A percentile compares a stretch with the other conserved stretches of the same genome.
These are phyloP conservation scores for Rhamnusium bicolor DNA, from an alignment of 2,888 invertebrate genomes.

Conservation along the genomic window DNA sequence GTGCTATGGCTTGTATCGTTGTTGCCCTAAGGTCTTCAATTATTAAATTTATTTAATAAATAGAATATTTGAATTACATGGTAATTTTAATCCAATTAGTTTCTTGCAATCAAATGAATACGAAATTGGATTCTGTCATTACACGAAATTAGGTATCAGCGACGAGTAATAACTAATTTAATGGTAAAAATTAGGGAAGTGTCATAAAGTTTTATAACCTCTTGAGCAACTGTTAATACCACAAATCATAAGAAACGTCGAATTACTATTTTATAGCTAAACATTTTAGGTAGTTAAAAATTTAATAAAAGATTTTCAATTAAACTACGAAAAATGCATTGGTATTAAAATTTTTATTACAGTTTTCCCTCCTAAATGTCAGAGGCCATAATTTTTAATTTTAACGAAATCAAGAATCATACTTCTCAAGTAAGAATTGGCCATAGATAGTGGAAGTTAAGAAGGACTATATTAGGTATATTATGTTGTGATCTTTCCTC, in stretches of 20 bases:
- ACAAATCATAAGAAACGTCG: neutral
- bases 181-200: conserved; percentile 7
- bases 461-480: too few species aligned
- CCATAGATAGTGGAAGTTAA: too few species aligned
- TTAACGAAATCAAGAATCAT: too few species aligned
- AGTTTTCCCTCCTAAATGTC: too few species aligned
- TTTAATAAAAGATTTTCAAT: neutral
- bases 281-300: conserved; percentile 11
- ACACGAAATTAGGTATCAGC: neutral
- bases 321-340: neutral
- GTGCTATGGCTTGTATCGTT: too few species aligned
- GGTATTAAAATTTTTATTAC: neutral
- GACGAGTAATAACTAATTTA: neutral
- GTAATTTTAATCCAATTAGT: neutral
- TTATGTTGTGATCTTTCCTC: too few species aligned
- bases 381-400: too few species aligned
- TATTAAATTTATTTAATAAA: neutral
- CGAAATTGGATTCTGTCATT: neutral
- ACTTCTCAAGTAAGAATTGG: too few species aligned
- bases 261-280: neutral
- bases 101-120: too few species aligned
- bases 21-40: too few species aligned
- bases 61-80: neutral
- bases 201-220: conserved; percentile 11
- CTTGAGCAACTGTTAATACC: conserved; percentile 4